Base-by-base conservation (phyloP, 2,888 invertebrate species). In the Scaptomyza flava region DNA sequence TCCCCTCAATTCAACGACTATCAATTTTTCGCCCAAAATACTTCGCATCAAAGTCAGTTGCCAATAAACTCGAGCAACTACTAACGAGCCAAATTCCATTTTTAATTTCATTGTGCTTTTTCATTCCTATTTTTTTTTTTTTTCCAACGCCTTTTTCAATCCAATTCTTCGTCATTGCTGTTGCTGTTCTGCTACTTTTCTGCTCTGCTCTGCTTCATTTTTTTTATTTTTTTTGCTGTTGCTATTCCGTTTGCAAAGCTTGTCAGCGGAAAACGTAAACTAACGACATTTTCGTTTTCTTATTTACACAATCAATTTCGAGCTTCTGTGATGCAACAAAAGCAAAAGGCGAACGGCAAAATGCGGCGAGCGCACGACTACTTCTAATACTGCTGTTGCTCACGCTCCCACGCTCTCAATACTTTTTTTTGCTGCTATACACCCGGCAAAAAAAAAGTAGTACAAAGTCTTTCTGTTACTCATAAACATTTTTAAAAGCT, bases 221-320 rank as follows among this genome's bases (percentile, higher is more conserved):
- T 17, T 41, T 41, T 42, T 14, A 23, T 38, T 34, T 43, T 17
- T n/a, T n/a, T n/a, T n/a, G n/a, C 36, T 52, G 43, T 36, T 52
- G 23, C 42, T 34, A 7, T 11, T 38, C n/a, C 53, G 38, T 17
- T 50, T 36, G 33, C 48, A 54, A 50, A 61, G 83, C 79, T 81
- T 86, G 81, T 86, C 83, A 86, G 82, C 86, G 86, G 81, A 76
- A 83, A 87, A 87, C 82, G 80, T 79, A 85, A 82, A 86, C 87
- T 85, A 86, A 86, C 82, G 81, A 82, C 85, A 81, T 87, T 86
- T 85, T 87, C 84, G 82, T 79, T 80, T 73, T 79, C 85, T 85
- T 83, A 86, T 87, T 86, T 86, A 85, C 85, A 79, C 86, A 86
- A 85, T 86, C 87, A 86, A 86, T 85, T 86, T 87, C 68, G 73